phyloP scores from a whole-genome alignment of 2,113 vertebrate species.

The Hyla sarda region DNA sequence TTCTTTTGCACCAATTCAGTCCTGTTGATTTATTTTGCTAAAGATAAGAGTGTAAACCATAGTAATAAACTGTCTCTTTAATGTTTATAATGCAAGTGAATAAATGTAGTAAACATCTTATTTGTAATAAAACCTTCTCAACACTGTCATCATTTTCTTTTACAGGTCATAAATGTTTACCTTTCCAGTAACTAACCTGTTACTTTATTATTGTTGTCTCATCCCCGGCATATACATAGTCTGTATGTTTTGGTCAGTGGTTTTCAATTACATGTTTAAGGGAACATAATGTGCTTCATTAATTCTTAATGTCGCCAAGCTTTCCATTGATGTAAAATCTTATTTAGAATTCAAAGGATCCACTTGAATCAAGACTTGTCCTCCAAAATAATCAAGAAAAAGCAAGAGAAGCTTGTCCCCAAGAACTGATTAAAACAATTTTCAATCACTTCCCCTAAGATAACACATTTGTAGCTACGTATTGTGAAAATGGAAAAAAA shows the following conservation, averaged over 20 bases:
- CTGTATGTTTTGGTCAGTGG: conserved; percentile 38
- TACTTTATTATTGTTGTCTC: conserved; percentile 26
- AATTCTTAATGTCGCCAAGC: conserved; percentile 48
- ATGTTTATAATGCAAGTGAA: background rate
- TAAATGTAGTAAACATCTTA: conserved; percentile 19
- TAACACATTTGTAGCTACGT: conserved; percentile 51
- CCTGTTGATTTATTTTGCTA: background rate
- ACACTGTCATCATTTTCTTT: background rate
- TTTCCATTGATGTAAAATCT: conserved; percentile 44
- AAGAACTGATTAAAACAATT: conserved; percentile 54
- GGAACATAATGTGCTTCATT: conserved; percentile 52
- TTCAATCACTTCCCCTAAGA: conserved; percentile 46
- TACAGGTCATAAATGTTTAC: conserved; percentile 23
- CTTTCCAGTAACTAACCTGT: conserved; percentile 17
- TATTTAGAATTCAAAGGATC: conserved; percentile 49
- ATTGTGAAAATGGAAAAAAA: conserved; percentile 46
- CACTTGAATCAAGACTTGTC: conserved; percentile 42
- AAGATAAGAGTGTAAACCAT: background rate
- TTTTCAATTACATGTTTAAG: conserved; percentile 58
- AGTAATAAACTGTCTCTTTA: background rate
- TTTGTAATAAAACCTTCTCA: background rate
- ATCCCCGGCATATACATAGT: conserved; percentile 18
- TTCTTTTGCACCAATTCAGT: background rate
- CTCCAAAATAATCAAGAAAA: conserved; percentile 46
- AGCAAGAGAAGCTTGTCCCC: conserved; percentile 35